Evolutionary conservation across 1,140 invertebrate species (phyloP), one percentile per base, ranked within the genome.

Genomic region (Scaptomyza hsui): DNA sequence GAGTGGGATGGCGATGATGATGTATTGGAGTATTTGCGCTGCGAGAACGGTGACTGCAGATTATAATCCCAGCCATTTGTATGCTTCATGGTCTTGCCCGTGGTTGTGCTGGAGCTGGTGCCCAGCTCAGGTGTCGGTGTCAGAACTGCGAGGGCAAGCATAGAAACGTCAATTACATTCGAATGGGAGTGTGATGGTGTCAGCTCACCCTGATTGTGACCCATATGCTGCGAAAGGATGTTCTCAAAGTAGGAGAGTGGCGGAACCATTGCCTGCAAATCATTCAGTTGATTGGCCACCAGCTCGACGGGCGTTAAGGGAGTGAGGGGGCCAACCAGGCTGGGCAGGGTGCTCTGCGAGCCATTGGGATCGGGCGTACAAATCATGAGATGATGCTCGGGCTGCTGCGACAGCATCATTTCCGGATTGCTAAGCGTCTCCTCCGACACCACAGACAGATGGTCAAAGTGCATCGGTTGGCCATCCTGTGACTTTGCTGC

Each of bases 381-480:
- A 29, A 89, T 75, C 47, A 76, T 62, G 2, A 75, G 51, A 49
- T 86, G 71, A 47, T 86, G 71, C 19, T 90, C 81, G 24, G 77
- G 68, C 13, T 75, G 82, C 29, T 81, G 86, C 4, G 41, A 62
- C 44, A 59, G 48, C 60, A 72, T 47, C 45, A 80, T 55, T 41
- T 93, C 93, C 75, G 93, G 93, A 88, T 94, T 92, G 53, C 92
- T 93, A 60, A 83, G 91, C 12, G 93, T 94, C 77, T 96, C 95
- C 75, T 96, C 95, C 1, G 95, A 94, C 1, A 96, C 95, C 0
- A 96, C 94, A 21, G 94, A 95, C 16, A 96, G 92, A 89, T 95
- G 94, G 83, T 96, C 95, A 78, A 95, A 96, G 70, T 95, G 94
- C 55, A 94, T 93, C 45, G 92, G 92, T 16, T 94, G 75, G 16